These are phyloP conservation scores for Cheilinus undulatus DNA, from an alignment of 2,113 vertebrate species.

Conservation along the genomic window DNA sequence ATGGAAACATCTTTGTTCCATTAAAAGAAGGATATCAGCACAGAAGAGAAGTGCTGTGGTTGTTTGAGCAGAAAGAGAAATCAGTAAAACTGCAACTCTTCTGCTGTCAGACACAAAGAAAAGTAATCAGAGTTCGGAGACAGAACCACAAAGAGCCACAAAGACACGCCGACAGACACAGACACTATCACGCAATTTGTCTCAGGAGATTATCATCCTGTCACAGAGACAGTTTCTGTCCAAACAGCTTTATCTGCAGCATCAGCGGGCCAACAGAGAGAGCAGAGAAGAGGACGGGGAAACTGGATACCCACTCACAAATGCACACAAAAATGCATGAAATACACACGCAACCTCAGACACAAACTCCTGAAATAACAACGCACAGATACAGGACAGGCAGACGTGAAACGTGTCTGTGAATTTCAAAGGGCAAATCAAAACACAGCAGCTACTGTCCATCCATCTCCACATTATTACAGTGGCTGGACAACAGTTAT, in stretches of 20 bases:
- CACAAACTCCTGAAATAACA: constrained; percentile 16
- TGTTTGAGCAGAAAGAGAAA: background rate
- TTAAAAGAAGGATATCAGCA: background rate
- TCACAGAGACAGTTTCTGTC: constrained; percentile 41
- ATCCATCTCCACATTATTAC: constrained; percentile 62
- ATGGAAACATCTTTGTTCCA: constrained; percentile 15
- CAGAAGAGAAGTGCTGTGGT: no score
- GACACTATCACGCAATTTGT: constrained; percentile 18
- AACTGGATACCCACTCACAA: background rate
- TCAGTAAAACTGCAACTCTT: background rate
- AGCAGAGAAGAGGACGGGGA: constrained; percentile 1
- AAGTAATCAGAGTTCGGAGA: background rate
- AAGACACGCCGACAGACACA: constrained; percentile 7
- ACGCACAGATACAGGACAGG: constrained; percentile 10
- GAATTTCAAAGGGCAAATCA: constrained; percentile 35
- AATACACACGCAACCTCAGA: constrained; percentile 15
- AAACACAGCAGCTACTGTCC: constrained; percentile 59
- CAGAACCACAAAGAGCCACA: constrained; percentile 2
- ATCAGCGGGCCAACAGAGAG: constrained; percentile 44
- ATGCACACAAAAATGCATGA: constrained; percentile 10
- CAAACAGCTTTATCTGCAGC: constrained; percentile 47
- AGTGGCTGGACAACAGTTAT: constrained; percentile 67
- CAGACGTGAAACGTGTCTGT: constrained; percentile 31
- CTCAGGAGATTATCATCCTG: constrained; percentile 36
- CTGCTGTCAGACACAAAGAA: constrained; percentile 1